Base-by-base conservation (phyloP, 2,888 invertebrate species). In the Priocnemis perturbator region DNA sequence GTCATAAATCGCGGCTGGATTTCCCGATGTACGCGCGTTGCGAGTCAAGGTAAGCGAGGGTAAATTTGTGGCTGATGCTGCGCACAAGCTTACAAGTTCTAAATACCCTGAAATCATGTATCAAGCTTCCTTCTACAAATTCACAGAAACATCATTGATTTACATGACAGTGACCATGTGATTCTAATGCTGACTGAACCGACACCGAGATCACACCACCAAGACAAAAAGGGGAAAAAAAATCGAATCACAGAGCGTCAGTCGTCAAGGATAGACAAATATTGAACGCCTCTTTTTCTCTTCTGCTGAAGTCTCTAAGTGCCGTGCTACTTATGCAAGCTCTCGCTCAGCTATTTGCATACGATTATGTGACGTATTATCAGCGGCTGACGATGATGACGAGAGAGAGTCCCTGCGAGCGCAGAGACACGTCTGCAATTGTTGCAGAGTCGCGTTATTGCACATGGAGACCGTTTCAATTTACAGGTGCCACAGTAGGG, bases 351-450 rank as follows among this genome's bases (percentile, higher is more conserved):
- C 11, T 17, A 58, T 60, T 68, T 70, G 70, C 67, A 69, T 59
- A 63, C 53, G 73, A 61, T 58, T 59, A 53, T 19, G 56, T 62
- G 50, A 17, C 57, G 48, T 55, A 48, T 64, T 66, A 69, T 72
- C 57, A 63, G 45, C 50, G 45, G 45, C 21, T 26, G 58, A 59
- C 67, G 62, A 68, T 69, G 74, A 76, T 69, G 67, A 67, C 68
- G 66, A 64, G 63, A 64, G 63, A 63, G 56, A 15, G 62, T 37
- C 37, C 37, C 37, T 37, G 64, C 67, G 57, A 68, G 74, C 61
- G 56, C 66, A 50, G 3, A 58, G 44, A 19, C 17, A 20, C 58
- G 48, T 57, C 44, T 52, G 60, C 63, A 58, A 71, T 61, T 70
- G 65, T 69, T 62, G 26, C 37, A 3, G 37, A 37, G 14, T 37